Evolutionary conservation across 2,113 vertebrate species (phyloP).

Genomic region (Octodon degus): DNA sequence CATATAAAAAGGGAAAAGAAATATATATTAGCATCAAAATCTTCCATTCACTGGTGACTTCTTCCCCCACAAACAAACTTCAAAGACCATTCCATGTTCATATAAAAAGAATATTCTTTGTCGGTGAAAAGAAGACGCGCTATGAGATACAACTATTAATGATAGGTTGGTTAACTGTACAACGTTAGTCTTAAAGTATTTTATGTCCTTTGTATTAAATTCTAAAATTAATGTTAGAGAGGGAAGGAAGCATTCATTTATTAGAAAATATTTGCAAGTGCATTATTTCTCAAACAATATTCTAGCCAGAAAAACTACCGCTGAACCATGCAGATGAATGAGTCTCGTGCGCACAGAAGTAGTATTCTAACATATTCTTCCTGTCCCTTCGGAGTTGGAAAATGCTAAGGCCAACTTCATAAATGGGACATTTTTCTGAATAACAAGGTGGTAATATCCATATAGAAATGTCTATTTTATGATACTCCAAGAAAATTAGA

Average conservation of each 20-base stretch:
- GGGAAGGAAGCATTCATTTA: neutral
- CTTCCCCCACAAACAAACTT: neutral
- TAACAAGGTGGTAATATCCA: neutral
- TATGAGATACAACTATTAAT: slow-evolving; percentile 5
- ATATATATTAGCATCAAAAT: neutral
- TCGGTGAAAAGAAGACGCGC: neutral
- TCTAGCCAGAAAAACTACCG: neutral
- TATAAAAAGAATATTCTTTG: neutral
- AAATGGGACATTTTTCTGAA: slow-evolving; percentile 29
- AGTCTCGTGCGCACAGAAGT: neutral
- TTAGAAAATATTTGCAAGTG: slow-evolving; percentile 37
- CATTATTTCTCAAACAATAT: neutral
- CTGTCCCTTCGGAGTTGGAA: neutral
- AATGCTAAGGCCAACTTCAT: neutral
- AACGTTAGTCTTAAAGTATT: neutral
- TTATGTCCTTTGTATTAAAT: neutral
- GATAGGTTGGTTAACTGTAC: neutral
- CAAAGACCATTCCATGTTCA: neutral
- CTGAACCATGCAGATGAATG: neutral
- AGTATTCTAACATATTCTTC: neutral
- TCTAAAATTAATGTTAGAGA: slow-evolving; percentile 38
- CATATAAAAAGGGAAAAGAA: neutral
- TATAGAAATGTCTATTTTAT: neutral
- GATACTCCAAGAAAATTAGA: neutral
- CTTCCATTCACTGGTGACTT: neutral